phyloP scores from a whole-genome alignment of 2,113 vertebrate genomes.

The Neodontobutis hainanensis region DNA sequence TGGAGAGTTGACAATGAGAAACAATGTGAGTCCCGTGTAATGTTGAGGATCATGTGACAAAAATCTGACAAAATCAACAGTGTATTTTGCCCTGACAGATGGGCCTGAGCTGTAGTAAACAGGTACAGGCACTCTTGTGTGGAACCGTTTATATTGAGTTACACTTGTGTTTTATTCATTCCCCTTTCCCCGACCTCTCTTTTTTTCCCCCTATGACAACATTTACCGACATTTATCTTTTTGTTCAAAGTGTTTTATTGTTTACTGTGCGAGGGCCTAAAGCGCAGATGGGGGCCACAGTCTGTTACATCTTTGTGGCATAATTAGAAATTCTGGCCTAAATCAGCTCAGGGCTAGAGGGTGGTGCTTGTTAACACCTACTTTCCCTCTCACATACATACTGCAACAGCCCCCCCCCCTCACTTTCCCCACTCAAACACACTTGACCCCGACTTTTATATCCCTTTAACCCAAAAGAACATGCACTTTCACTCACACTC shows the following conservation, averaged over 20 bases:
- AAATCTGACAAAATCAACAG: neutral
- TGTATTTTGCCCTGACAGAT: slow-evolving; percentile 19
- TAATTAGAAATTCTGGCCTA: slow-evolving; percentile 79
- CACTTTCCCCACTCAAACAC: neutral
- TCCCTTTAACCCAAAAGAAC: slow-evolving; percentile 11
- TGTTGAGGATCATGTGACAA: slow-evolving; percentile 11
- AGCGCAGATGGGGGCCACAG: slow-evolving; percentile 74
- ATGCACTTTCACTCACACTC: slow-evolving; percentile 47
- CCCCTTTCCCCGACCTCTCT: neutral
- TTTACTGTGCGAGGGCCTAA: slow-evolving; percentile 23
- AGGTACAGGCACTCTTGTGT: slow-evolving; percentile 15
- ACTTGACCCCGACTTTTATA: slow-evolving; percentile 15
- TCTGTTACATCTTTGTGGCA: slow-evolving; percentile 69
- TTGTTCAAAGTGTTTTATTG: slow-evolving; percentile 14
- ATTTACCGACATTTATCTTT: slow-evolving; percentile 6
- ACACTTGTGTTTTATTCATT: slow-evolving; percentile 1
- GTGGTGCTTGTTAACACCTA: slow-evolving; percentile 43
- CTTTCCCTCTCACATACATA: slow-evolving; percentile 63
- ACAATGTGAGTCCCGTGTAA: neutral
- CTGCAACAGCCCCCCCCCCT: slow-evolving; percentile 5
- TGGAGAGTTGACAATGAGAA: neutral
- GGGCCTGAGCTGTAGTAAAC: slow-evolving; percentile 22
- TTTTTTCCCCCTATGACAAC: neutral
- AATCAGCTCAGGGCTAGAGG: slow-evolving; percentile 59
- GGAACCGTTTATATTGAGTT: neutral